phyloP scores from a whole-genome alignment of 2,797 vertebrate genomes.

The Tapera naevia region DNA sequence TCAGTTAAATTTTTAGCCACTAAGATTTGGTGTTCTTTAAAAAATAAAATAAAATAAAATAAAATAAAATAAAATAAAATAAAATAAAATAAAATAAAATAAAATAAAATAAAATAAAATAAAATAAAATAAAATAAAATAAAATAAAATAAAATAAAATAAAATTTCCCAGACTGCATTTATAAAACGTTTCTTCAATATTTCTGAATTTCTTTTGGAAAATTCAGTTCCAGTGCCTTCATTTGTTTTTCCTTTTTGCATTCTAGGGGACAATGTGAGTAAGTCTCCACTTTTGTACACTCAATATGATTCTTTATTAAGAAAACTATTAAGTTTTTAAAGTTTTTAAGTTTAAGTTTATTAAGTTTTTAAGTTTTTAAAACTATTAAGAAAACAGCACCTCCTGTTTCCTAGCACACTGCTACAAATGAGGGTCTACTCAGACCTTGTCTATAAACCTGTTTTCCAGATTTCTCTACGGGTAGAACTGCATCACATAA shows the following conservation, averaged over 20 bases:
- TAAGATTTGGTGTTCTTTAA: background rate
- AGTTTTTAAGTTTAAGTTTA: no score
- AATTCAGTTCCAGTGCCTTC: background rate
- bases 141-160: background rate
- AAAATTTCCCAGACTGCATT: background rate
- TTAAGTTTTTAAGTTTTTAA: no score
- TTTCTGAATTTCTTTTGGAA: background rate
- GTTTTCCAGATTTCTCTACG: background rate
- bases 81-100: rapidly evolving
- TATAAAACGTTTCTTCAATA: background rate
- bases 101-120: background rate
- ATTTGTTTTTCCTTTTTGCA: background rate
- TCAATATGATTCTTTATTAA: background rate
- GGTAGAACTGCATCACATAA: background rate
- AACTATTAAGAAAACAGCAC: no score
- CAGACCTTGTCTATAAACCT: background rate
- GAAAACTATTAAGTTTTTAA: no score
- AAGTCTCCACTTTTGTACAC: background rate
- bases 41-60: background rate
- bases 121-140: no score
- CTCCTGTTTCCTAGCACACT: background rate
- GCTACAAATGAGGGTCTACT: background rate
- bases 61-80: rapidly evolving
- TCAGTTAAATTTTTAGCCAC: background rate
- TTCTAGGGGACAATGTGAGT: background rate